Base-by-base conservation (phyloP, 2,797 vertebrate genomes). In the Orientallactaga sibirica region DNA sequence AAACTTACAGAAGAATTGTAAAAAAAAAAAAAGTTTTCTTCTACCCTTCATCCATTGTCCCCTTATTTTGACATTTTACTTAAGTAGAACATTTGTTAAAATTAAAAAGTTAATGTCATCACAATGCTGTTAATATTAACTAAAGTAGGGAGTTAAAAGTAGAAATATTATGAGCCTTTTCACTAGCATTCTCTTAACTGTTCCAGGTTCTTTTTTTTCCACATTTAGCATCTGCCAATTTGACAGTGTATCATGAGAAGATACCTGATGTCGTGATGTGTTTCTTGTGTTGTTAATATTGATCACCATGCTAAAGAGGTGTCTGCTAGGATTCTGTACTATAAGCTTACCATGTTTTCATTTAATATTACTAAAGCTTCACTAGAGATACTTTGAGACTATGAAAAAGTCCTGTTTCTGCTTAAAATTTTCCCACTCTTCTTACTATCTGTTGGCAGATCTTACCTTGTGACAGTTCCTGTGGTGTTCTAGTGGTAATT, bases 321-420 rank as follows among this genome's bases (percentile, higher is more conserved):
- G 71, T 94, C 85, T 96, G 73, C 94, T 95, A 92, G 91, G 62
- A 88, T 73, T 89, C 58, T 73, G 61, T 88, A 25, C 71, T 89
- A 67, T 96, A 68, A 86, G 87, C 58, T 90, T 83, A 41, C 75
- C 84, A 0, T 73, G 29, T 92, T 92, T 90, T 86, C 76, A 88
- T 91, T 86, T 90, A 61, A 93, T 68, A 85, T 94, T 86, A n/a
- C n/a, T n/a, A n/a, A n/a, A n/a, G 88, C 78, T 90, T 95, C 79
- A 86, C 86, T 92, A 70, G 91, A 90, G 83, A 91, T 91, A 79
- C 85, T 87, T 82, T 88, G 93, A 96, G 93, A 90, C 96, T 96
- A 97, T 97, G 96, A 95, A 96, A 90, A 91, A 93, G 88, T 92
- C 88, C 79, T 76, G 18, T 92, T 94, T 96, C 71, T 86, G 90